A percentile compares a stretch with the other conserved stretches of the same genome.
phyloP scores from a whole-genome alignment of 2,113 vertebrate species.

The Salvator merianae region DNA sequence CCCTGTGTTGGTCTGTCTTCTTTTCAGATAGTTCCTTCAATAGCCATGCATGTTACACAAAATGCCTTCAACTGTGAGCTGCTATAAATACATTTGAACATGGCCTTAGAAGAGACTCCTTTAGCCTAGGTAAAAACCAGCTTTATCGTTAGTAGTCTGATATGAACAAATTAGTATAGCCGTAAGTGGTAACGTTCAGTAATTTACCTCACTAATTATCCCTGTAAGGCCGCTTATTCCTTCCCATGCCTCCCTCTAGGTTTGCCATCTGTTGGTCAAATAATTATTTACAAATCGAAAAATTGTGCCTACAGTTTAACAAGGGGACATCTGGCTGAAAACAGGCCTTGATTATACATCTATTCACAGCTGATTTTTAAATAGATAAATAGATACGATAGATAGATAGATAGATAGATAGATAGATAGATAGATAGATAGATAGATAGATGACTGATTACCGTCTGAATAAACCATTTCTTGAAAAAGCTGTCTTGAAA shows the following conservation, averaged over 20 bases:
- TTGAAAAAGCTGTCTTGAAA: slow-evolving; percentile 24
- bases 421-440: background rate
- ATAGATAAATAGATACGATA: slow-evolving; percentile 2
- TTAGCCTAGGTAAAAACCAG: slow-evolving; percentile 1
- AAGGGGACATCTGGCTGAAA: background rate
- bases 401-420: background rate
- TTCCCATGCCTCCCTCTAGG: background rate
- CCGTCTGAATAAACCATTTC: slow-evolving; percentile 15
- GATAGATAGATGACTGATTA: slow-evolving; percentile 2
- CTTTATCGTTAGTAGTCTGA: background rate
- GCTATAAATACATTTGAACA: background rate
- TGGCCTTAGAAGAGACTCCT: background rate
- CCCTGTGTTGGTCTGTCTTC: slow-evolving; percentile 8
- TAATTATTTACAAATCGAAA: slow-evolving; percentile 15
- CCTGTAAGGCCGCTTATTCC: background rate
- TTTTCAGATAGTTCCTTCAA: slow-evolving; percentile 4
- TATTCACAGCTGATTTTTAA: background rate
- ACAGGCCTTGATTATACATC: background rate
- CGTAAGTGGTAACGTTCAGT: background rate
- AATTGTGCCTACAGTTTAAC: background rate
- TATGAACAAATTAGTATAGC: background rate
- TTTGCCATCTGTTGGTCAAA: slow-evolving; percentile 18
- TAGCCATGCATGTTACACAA: background rate
- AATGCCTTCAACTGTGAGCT: background rate
- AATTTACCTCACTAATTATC: slow-evolving; percentile 13